These are phyloP conservation scores for Conomelus anceps DNA, from an alignment of 2,888 invertebrate species.

Conservation along the genomic window DNA sequence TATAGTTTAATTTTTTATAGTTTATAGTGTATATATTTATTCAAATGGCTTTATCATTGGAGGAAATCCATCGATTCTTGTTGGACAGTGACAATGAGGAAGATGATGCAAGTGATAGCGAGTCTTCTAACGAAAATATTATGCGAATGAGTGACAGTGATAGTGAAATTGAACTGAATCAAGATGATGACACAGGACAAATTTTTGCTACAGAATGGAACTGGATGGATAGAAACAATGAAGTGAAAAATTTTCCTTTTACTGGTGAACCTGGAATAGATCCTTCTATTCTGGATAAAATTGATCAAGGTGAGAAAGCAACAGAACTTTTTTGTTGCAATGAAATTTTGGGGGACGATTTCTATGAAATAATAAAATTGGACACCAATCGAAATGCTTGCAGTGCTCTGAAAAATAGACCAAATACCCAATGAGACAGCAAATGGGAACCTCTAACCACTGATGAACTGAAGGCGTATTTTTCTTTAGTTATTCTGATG, in stretches of 20 bases:
- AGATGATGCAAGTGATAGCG: not conserved
- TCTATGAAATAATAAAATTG: conserved; percentile 7
- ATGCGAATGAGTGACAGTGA: not conserved
- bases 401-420: not conserved
- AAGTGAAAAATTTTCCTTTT: conserved; percentile 4
- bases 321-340: conserved; percentile 1
- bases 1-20: not conserved
- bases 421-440: not conserved
- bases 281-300: not conserved
- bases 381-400: conserved; percentile 10
- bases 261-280: conserved; percentile 18
- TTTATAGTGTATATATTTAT: not conserved
- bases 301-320: not conserved
- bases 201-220: conserved; percentile 6
- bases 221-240: conserved; percentile 12
- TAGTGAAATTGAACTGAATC: not conserved
- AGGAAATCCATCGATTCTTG: not conserved
- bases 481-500: conserved; percentile 11
- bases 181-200: not conserved
- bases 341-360: conserved; percentile 16
- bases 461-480: conserved; percentile 18
- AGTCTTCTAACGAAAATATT: not conserved
- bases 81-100: not conserved
- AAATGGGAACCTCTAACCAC: conserved; percentile 15
- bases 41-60: not conserved